Evolutionary conservation across 2,797 vertebrate genomes (phyloP), one percentile per base, ranked within the genome.

Genomic region (Poliocrania exsul): DNA sequence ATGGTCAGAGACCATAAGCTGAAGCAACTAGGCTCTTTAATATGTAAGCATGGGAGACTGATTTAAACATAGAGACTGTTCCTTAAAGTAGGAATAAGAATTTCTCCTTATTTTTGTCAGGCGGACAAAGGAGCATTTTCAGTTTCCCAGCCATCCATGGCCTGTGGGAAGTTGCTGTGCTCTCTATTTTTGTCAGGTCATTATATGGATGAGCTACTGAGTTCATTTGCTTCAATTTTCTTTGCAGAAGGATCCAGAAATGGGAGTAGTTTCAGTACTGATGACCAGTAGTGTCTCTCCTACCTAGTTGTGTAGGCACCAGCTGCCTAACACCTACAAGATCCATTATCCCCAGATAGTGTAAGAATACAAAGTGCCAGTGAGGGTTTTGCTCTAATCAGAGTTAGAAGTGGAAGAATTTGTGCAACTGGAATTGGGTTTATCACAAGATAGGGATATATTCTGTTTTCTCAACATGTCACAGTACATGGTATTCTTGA

Each of bases 371-470:
- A 66, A 79, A 75, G 35, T 82, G 81, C 67, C n/a, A 74, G 38
- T n/a, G 33, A 85, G n/a, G 80, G 64, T 37, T 95, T 57, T 81
- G 61, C 89, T 93, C 74, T 65, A 94, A 50, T 91, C 66, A 70
- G 51, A 77, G 37, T n/a, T 74, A 72, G 81, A 95, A 95, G 54
- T 87, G 51, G 66, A 62, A 77, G 37, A 16, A 54, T 86, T 93
- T 74, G 72, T 92, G 62, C 49, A 85, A 80, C 56, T 28, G 67
- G 62, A 87, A 95, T 78, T 81, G 60, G 28, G 51, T 93, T 94
- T 70, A 62, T 67, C 67, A 40, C 42, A 64, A 80, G 66, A 67
- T 20, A 53, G 15, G 46, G 56, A 44, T 90, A 60, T 67, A 70
- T 56, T 85, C 18, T 89, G 93, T 85, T 82, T 64, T 19, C 60